phyloP scores from a whole-genome alignment of 2,113 vertebrate genomes.

The Oreochromis spilurus region DNA sequence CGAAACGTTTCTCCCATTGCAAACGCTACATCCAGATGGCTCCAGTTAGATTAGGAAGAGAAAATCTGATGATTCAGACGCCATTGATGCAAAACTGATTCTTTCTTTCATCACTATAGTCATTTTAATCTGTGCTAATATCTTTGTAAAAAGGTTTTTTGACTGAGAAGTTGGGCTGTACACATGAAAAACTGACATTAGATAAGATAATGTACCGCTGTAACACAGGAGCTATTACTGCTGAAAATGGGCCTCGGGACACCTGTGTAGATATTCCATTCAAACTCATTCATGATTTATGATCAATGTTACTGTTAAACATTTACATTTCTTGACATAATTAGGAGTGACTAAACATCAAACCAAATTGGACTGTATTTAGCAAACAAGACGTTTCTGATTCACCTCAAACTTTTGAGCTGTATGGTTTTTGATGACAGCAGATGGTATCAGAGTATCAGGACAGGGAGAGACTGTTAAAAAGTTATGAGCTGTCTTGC shows the following conservation, averaged over 20 bases:
- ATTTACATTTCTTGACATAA: background rate
- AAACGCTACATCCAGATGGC: too few species aligned
- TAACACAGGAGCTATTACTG: background rate
- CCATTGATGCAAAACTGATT: too few species aligned
- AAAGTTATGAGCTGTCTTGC: background rate
- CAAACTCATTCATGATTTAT: background rate
- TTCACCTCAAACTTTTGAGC: background rate
- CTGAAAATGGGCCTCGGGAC: background rate
- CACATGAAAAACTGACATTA: accelerated
- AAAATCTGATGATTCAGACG: too few species aligned
- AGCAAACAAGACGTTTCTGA: background rate
- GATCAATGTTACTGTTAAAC: background rate
- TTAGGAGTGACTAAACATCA: background rate
- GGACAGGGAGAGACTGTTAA: background rate
- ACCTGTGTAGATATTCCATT: background rate
- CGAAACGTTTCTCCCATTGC: too few species aligned
- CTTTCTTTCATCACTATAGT: too few species aligned
- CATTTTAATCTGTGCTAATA: too few species aligned
- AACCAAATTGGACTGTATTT: background rate
- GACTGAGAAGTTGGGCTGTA: background rate
- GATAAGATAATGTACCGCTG: background rate
- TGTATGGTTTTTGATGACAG: background rate
- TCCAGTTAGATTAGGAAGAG: too few species aligned
- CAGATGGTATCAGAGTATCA: background rate
- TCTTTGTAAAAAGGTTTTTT: background rate